Percentiles rank a stretch among this genome's conserved stretches.
These are phyloP conservation scores for Noctua comes DNA, from an alignment of 2,888 invertebrate genomes.

Conservation along the genomic window DNA sequence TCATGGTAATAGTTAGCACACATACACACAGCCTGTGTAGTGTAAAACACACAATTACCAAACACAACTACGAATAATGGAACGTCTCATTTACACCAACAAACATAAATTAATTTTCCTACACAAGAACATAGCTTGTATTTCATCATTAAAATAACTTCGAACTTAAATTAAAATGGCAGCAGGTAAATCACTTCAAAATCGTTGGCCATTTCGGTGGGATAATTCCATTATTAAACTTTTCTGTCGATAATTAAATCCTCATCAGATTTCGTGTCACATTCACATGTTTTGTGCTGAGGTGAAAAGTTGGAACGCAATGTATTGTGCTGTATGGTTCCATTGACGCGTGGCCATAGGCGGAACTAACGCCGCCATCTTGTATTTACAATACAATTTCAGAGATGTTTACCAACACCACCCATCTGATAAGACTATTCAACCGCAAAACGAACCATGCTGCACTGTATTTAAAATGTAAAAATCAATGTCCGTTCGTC, in stretches of 20 bases:
- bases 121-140: not conserved
- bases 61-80: not conserved
- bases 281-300: not conserved
- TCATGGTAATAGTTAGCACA: no score
- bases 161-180: conserved; percentile 43
- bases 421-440: not conserved
- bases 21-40: not conserved
- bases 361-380: not conserved
- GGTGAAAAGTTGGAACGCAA: not conserved
- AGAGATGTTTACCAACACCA: not conserved
- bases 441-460: not conserved
- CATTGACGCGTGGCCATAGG: not conserved
- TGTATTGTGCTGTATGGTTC: not conserved
- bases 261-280: not conserved
- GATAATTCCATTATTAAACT: conserved; percentile 29
- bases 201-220: conserved; percentile 14
- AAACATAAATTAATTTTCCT: conserved; percentile 18
- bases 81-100: not conserved
- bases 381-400: not conserved
- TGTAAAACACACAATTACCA: not conserved
- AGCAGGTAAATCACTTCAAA: conserved; percentile 22
- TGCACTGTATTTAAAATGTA: not conserved
- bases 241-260: conserved; percentile 29
- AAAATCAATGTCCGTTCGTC: no score
- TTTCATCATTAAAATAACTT: conserved; percentile 31